Evolutionary conservation across 2,797 vertebrate species (phyloP), one percentile per base, ranked within the genome.

Genomic region (Spondyliosoma cantharus): DNA sequence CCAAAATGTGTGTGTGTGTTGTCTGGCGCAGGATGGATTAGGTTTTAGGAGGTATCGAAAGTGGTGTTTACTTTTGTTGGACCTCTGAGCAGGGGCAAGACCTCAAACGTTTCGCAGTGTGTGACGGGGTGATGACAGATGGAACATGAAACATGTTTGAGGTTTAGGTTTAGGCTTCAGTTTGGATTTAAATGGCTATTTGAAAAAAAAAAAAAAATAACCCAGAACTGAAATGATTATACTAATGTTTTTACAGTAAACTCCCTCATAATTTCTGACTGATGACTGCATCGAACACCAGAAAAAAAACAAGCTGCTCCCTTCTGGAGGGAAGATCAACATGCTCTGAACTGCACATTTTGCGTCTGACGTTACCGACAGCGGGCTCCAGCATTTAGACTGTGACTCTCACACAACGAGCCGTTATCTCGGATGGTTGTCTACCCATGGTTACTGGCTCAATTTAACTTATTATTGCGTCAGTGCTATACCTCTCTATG

Each of bases 31-130:
- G 46, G 46, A 59, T 14, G 54, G 46, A 60, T 81, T 59, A 57
- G 52, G 14, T 25, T 72, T 59, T 65, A 48, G 46, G 22, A 60
- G 27, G 25, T 29, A 37, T 37, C 37, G 29, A 52, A 25, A 71
- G 24, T 29, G 37, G 19, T 42, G 57, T 84, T 84, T 76, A 76
- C 58, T 88, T 72, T 4, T 67, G 70, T 76, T 87, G 49, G 70
- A 82, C 32, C 53, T 83, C 52, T 50, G 29, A 76, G 32, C 11
- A 8, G 25, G 73, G 52, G 78, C 7, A 27, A 24, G 7, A 54
- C 52, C 27, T 12, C 24, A 76, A 29, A 74, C 59, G 53, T 75
- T 48, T 57, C 60, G 42, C 19, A 3, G 11, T 53, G 46, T 74
- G 24, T 65, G 60, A 74, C 7, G 7, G 20, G 29, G 4, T 64